Conservation (phyloP, 2,888 invertebrate species). For the Tetramorium bicarinatum region DNA sequence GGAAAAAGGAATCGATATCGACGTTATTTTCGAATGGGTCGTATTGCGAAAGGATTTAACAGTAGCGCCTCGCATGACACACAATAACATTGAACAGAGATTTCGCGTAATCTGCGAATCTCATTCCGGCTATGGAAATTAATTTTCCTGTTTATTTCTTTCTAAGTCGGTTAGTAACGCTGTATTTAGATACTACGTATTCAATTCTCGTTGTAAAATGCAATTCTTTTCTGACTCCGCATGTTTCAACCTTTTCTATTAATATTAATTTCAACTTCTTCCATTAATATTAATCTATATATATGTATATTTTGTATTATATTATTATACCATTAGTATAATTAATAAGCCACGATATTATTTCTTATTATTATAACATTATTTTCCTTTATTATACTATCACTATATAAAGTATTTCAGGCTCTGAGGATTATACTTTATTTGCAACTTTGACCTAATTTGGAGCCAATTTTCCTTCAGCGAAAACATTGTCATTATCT, state of each 20-base stretch:
- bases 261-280: no score
- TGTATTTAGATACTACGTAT: background rate
- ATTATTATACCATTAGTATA: background rate
- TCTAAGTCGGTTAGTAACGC: background rate
- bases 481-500: background rate
- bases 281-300: no score
- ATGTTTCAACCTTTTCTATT: no score
- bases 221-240: background rate
- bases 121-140: background rate
- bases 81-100: background rate
- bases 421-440: background rate
- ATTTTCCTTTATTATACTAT: background rate
- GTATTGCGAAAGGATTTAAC: background rate
- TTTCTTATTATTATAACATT: background rate
- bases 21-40: background rate
- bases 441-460: background rate
- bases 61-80: background rate
- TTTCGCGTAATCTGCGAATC: background rate
- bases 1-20: constrained; percentile 20
- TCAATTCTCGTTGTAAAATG: background rate
- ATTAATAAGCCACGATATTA: background rate
- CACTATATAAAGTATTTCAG: background rate
- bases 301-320: background rate
- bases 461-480: background rate
- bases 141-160: background rate